Evolutionary conservation across 2,888 invertebrate genomes (phyloP), one percentile per base, ranked within the genome.

Genomic region (Eupithecia centaureata): DNA sequence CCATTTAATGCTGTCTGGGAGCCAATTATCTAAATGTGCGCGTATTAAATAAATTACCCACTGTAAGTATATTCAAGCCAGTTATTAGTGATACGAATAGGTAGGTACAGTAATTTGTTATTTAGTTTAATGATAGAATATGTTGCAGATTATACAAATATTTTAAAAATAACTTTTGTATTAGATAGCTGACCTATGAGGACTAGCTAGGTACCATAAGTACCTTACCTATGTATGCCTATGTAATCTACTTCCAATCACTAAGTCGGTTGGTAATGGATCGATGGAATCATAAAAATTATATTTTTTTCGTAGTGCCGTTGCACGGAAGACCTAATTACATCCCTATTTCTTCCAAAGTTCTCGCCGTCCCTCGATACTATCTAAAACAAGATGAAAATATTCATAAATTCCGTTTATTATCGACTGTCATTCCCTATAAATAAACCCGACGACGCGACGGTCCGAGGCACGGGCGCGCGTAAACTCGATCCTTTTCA

Each of bases 11-110:
- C 59, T 52, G 60, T 59, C 33, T 56, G 38, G 27, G 35, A 28
- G 38, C 52, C 63, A 71, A 75, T 65, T 30, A 51, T 32, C 72
- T 75, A 73, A 63, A 71, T 12, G 54, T 71, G 56, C 63, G 57
- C n/a, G 28, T 65, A 70, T 73, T 74, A 63, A 63, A 61, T 70
- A 52, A 54, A 52, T 65, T n/a, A n/a, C n/a, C n/a, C n/a, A n/a
- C n/a, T n/a, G n/a, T n/a, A n/a, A n/a, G n/a, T n/a, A n/a, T n/a
- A n/a, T n/a, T n/a, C n/a, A n/a, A n/a, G n/a, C n/a, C n/a, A n/a
- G n/a, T n/a, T n/a, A n/a, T n/a, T n/a, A n/a, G n/a, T n/a, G n/a
- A n/a, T n/a, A n/a, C n/a, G n/a, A n/a, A n/a, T n/a, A n/a, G n/a
- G n/a, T n/a, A n/a, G n/a, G n/a, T n/a, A n/a, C n/a, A n/a, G n/a